Evolutionary conservation across 2,113 vertebrate species (phyloP).

Genomic region (Rallus limicola): DNA sequence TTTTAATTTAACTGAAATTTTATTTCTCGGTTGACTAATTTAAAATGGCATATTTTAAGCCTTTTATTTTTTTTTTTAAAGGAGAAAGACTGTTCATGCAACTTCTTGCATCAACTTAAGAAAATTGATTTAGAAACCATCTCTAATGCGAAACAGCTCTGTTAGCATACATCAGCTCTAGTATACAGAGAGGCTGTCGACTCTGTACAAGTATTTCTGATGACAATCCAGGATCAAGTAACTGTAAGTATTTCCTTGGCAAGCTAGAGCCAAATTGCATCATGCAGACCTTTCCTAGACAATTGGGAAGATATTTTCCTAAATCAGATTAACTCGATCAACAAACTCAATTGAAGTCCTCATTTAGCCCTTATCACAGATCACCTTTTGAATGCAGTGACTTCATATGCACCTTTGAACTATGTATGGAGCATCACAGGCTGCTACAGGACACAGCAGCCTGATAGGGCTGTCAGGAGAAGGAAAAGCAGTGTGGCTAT

Average conservation of each 20-base stretch:
- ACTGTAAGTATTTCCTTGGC: background rate
- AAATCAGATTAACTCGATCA: background rate
- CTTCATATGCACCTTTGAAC: background rate
- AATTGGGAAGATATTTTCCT: background rate
- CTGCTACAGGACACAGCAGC: background rate
- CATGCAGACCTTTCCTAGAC: background rate
- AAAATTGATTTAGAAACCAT: background rate
- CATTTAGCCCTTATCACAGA: background rate
- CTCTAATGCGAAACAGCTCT: background rate
- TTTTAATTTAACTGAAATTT: background rate
- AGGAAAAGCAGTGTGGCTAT: background rate
- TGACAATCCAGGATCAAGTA: background rate
- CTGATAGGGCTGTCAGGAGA: background rate
- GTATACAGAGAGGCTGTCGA: background rate
- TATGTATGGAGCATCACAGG: background rate
- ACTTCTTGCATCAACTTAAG: background rate
- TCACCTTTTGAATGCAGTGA: background rate
- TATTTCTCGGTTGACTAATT: background rate
- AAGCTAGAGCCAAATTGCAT: background rate
- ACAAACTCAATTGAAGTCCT: background rate
- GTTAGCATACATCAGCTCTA: background rate
- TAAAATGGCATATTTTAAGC: background rate
- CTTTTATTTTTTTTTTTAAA: background rate
- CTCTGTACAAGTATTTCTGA: background rate
- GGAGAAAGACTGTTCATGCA: background rate